phyloP scores from a whole-genome alignment of 2,113 vertebrate genomes.

The Trematomus loennbergii region DNA sequence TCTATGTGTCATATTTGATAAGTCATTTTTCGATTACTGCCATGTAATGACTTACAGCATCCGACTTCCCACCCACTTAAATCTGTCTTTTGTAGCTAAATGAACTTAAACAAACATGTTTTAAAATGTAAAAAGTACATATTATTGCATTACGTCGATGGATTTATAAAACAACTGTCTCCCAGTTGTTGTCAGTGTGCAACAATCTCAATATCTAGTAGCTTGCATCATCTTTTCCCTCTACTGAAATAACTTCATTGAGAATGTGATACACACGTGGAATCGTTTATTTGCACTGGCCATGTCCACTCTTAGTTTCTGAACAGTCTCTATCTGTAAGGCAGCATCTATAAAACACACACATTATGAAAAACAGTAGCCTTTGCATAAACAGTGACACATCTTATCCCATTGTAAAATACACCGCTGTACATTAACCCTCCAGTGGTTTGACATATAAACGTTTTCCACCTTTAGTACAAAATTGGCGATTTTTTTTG shows the following conservation, averaged over 20 bases:
- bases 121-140: too few species aligned
- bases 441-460: constrained; percentile 6
- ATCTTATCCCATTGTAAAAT: constrained; percentile 21
- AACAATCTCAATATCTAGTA: not conserved
- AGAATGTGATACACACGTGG: not conserved
- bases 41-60: not conserved
- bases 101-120: not conserved
- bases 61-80: not conserved
- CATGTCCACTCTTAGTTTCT: not conserved
- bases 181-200: not conserved
- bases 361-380: constrained; percentile 19
- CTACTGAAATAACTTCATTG: constrained; percentile 8
- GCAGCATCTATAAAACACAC: constrained; percentile 7
- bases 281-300: constrained; percentile 18
- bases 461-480: constrained; percentile 15
- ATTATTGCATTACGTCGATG: not conserved
- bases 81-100: not conserved
- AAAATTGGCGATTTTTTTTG: constrained; percentile 1
- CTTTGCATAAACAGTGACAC: constrained; percentile 18
- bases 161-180: not conserved
- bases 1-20: not conserved
- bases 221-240: not conserved
- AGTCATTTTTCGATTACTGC: not conserved
- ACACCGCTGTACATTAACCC: constrained; percentile 7
- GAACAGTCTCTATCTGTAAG: not conserved